Evolutionary conservation across 2,888 invertebrate species (phyloP), one percentile per base, ranked within the genome.

Genomic region (Trissolcus japonicus): DNA sequence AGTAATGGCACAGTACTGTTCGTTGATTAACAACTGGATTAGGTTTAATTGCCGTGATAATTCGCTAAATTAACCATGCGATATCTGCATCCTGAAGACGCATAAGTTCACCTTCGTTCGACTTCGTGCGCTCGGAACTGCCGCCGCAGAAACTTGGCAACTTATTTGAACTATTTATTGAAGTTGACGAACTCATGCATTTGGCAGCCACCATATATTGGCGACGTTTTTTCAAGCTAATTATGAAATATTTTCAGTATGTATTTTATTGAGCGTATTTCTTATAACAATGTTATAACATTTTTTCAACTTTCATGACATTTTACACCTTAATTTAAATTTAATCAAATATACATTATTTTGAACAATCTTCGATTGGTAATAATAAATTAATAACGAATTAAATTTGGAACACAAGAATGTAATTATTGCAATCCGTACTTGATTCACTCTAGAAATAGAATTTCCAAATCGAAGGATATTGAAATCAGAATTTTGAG

Each of bases 11-110:
- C 69, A 68, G 69, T 68, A 62, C 72, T 68, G 74, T 72, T 77
- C 74, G 74, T 74, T 81, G 83, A 84, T 83, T 83, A 82, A 84
- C 81, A 84, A 84, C 84, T 80, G 79, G 80, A 83, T 85, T 83
- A 82, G 80, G 78, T 61, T 81, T 81, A 79, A 82, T 83, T 80
- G 79, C 77, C 62, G 55, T 59, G 74, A 75, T 77, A 78, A 75
- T 79, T 80, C 75, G 75, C 74, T 51, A 69, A 81, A 79, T 76
- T 76, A 79, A 79, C 74, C 63, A 71, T 66, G 56, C 73, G 63
- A 73, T 65, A 29, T 61, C 68, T 53, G 48, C 66, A 67, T 71
- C 60, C 48, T 43, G 56, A 73, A 73, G 73, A 69, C 69, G 65
- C 65, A 59, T 73, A 60, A 72, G 61, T 63, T 62, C 46, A 59